Evolutionary conservation across 2,888 invertebrate species (phyloP).

Genomic region (Lithophane ornitopus): DNA sequence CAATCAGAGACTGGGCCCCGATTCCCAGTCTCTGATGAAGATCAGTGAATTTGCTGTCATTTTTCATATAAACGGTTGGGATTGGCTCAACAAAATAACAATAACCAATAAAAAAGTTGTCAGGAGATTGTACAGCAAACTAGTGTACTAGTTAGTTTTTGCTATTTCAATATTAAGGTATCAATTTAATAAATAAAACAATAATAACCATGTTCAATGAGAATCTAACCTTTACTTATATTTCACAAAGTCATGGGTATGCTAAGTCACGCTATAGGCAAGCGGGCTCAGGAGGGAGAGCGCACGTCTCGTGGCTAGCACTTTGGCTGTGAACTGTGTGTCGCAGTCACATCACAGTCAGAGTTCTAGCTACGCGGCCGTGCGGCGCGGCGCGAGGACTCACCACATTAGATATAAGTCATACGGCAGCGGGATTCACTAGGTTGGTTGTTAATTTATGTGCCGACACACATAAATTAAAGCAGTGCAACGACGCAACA

Average conservation of each 20-base stretch:
- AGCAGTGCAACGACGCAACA: neutral
- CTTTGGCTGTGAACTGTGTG: slow-evolving; percentile 96
- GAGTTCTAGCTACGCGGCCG: slow-evolving; percentile 96
- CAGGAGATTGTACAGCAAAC: neutral
- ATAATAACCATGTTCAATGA: slow-evolving; percentile 18
- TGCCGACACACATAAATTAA: neutral
- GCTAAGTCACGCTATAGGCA: slow-evolving; percentile 48
- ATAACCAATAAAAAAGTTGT: neutral
- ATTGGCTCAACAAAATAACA: slow-evolving; percentile 11
- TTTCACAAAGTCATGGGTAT: slow-evolving; percentile 54
- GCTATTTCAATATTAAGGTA: slow-evolving; percentile 25
- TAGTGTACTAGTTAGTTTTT: neutral
- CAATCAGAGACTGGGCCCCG: neutral
- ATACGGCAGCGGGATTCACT: slow-evolving; percentile 54
- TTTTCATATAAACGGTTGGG: neutral
- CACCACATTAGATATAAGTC: slow-evolving; percentile 58
- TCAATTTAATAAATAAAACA: slow-evolving; percentile 28
- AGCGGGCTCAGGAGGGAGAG: slow-evolving; percentile 52
- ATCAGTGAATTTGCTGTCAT: neutral
- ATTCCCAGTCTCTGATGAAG: neutral
- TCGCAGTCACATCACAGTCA: slow-evolving; percentile 97
- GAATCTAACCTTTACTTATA: slow-evolving; percentile 34
- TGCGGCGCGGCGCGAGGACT: slow-evolving; percentile 63
- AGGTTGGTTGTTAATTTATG: slow-evolving; percentile 53
- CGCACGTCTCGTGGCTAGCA: slow-evolving; percentile 90